phyloP scores from a whole-genome alignment of 2,797 vertebrate genomes.

The Sciurus carolinensis region DNA sequence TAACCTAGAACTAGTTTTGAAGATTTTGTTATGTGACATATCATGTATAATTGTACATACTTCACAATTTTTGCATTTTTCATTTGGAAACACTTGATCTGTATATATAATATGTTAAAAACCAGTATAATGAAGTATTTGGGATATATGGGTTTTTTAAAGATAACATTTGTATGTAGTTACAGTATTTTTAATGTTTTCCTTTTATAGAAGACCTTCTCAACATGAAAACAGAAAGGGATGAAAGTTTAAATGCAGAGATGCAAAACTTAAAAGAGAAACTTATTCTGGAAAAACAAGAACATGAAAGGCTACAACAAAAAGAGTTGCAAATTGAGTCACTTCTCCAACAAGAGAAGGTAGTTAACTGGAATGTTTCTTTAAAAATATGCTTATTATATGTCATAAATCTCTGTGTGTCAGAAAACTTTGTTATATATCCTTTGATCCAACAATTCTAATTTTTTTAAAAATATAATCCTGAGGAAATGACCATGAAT shows the following conservation, averaged over 20 bases:
- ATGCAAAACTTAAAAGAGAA: slow-evolving; percentile 90
- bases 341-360: slow-evolving; percentile 93
- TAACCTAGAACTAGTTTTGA: not conserved
- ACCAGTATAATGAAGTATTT: not conserved
- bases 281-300: slow-evolving; percentile 86
- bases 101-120: not conserved
- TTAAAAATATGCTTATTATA: not conserved
- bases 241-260: slow-evolving; percentile 90
- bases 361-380: slow-evolving; percentile 75
- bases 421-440: slow-evolving; percentile 1
- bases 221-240: slow-evolving; percentile 86
- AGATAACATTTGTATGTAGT: not conserved
- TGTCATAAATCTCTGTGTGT: not conserved
- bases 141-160: not conserved
- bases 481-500: not conserved
- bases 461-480: slow-evolving; percentile 40
- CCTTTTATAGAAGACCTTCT: slow-evolving; percentile 86
- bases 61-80: not conserved
- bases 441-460: not conserved
- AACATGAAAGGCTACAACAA: slow-evolving; percentile 89
- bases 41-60: not conserved
- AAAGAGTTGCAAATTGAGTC: slow-evolving; percentile 86
- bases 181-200: slow-evolving; percentile 33
- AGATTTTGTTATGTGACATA: not conserved
- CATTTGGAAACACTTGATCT: not conserved